Evolutionary conservation across 2,888 invertebrate genomes (phyloP), one percentile per base, ranked within the genome.

Genomic region (Zelleria hepariella): DNA sequence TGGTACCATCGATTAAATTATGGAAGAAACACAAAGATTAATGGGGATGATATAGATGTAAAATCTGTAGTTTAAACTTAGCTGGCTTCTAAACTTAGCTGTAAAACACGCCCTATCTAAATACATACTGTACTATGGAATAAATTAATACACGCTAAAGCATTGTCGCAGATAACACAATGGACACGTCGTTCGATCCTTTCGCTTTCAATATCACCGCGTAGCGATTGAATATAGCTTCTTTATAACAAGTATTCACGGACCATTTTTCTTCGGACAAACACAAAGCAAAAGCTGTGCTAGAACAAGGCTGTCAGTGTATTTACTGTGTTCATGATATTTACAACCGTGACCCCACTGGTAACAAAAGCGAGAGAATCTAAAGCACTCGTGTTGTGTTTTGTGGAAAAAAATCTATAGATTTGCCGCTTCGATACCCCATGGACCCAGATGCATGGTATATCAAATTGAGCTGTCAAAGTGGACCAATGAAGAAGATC

Each of bases 291-390:
- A 55, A 55, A 55, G 55, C 55, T 20, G 55, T 55, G 58, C 49
- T 51, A 24, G 18, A 27, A 56, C 58, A 54, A 52, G 58, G 58
- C 23, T 42, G 32, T 25, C 26, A n/a, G 32, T 51, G 52, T 51
- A 21, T 26, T 47, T n/a, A 47, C 49, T 49, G 18, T 27, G 32
- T 42, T 42, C n/a, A n/a, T n/a, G 32, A 48, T 63, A 66, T 66
- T 56, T 66, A 68, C 63, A 67, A 61, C 60, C 64, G 72, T 75
- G 73, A 68, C 68, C 67, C 56, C 48, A 57, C 56, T 56, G 58
- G 59, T 57, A 25, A 67, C 60, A 65, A 66, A 76, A 75, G 78
- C 78, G 71, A 76, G 68, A 78, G 80, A 80, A 80, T 78, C 80
- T 80, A 78, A 75, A 78, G 76, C 75, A 67, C 65, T 68, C 63